Base-by-base conservation (phyloP, 2,113 vertebrate genomes). In the Megaceryle torquata region DNA sequence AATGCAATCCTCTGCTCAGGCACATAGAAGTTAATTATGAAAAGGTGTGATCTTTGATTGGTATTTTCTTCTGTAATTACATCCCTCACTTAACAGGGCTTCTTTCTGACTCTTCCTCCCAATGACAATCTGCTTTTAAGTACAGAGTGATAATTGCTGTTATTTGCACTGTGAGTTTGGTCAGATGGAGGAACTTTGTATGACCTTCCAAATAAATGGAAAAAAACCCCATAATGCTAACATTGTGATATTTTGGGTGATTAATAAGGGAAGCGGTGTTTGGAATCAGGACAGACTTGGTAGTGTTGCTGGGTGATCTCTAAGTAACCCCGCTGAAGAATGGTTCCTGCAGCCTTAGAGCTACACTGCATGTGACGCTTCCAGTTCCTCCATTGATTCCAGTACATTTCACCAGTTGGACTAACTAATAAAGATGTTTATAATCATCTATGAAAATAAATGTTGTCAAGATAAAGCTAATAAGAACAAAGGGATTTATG, bases 31-130 rank as follows among this genome's bases (percentile, higher is more conserved):
- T 33, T 86, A 68, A 82, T 95, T 43, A 89, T 26, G 41, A 91
- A 93, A 95, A 95, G 31, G 81, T 94, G 56, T 70, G 61, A 82
- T 75, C 80, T 94, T 78, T 83, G 29, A 41, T 65, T 26, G 35
- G 44, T 56, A 76, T 94, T 96, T 93, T 91, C 80, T 95, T 67
- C 81, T 72, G 51, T 83, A 86, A 88, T 91, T 84, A 76, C 22
- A 82, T 20, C 50, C 28, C 48, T 89, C 57, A 77, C 39, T 80
- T 63, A 46, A 25, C 24, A 76, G 64, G 61, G 24, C n/a, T 88
- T 67, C 1, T 2, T 84, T 91, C 78, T 1, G 3, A 26, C 87
- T 70, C 63, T 61, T 89, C 54, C 61, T 79, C 64, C 35, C 60
- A 33, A 15, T 26, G 85, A 48, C 35, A 85, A n/a, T 43, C 31